Conservation (phyloP, 2,888 invertebrate genomes). For the Dicyrtoma fusca region DNA sequence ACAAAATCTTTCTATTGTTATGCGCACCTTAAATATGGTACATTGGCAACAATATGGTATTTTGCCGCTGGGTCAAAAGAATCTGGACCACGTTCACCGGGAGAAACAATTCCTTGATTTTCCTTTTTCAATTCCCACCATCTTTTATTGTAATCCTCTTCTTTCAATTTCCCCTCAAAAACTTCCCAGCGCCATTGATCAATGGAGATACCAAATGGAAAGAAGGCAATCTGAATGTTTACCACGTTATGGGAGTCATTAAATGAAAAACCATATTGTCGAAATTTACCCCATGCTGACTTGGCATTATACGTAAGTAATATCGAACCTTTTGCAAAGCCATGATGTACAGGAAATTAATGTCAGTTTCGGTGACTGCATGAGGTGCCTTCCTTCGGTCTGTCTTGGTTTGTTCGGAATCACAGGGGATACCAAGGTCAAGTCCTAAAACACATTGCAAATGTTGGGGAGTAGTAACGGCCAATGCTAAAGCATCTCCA, state of each 20-base stretch:
- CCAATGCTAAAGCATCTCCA: constrained; percentile 51
- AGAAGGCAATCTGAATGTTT: constrained; percentile 58
- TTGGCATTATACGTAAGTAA: neutral
- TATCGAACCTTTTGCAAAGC: constrained; percentile 59
- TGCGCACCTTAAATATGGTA: constrained; percentile 51
- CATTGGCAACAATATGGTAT: constrained; percentile 59
- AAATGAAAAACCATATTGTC: too few relatives aligned
- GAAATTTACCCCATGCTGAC: too few relatives aligned
- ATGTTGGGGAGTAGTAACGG: constrained; percentile 57
- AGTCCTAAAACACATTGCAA: constrained; percentile 49
- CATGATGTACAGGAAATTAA: constrained; percentile 58
- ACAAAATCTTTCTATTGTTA: neutral
- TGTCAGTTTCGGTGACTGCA: constrained; percentile 49
- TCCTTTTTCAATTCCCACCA: constrained; percentile 58
- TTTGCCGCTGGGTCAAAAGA: constrained; percentile 60
- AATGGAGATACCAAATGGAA: constrained; percentile 59
- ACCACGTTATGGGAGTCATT: too few relatives aligned
- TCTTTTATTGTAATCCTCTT: constrained; percentile 56
- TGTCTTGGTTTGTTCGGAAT: neutral
- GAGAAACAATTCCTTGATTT: constrained; percentile 56
- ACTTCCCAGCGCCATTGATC: constrained; percentile 60
- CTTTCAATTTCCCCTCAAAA: constrained; percentile 57
- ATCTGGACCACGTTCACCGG: constrained; percentile 50
- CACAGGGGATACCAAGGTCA: constrained; percentile 35
- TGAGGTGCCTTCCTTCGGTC: constrained; percentile 21